Percentiles rank a stretch among this genome's conserved stretches.
Evolutionary conservation across 2,113 vertebrate genomes (phyloP).

Genomic region (Phylloscopus trochilus): DNA sequence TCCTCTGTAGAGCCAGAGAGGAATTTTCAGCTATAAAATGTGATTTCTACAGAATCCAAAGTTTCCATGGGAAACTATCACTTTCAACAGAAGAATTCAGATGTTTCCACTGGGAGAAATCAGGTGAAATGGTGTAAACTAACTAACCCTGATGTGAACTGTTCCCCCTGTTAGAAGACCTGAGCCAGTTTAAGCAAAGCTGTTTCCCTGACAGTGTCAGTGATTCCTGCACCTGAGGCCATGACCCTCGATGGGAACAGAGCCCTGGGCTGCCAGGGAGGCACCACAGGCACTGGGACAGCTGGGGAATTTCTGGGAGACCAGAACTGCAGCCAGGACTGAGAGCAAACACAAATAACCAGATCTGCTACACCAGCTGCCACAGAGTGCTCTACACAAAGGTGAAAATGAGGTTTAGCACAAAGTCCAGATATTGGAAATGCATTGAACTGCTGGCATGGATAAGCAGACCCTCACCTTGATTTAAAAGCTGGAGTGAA

Average conservation of each 20-base stretch:
- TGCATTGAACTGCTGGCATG: not conserved
- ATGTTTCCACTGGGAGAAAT: not conserved
- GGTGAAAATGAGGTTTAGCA: not conserved
- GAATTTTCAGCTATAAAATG: not conserved
- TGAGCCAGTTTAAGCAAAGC: not conserved
- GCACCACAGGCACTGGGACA: not conserved
- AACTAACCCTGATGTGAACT: not conserved
- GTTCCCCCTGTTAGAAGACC: not conserved
- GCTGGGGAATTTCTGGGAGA: not conserved
- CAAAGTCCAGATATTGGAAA: not conserved
- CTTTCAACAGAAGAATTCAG: not conserved
- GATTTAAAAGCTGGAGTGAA: not conserved
- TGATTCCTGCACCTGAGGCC: not conserved
- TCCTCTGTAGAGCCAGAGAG: not conserved
- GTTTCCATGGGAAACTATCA: not conserved
- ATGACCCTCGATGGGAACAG: fast-evolving
- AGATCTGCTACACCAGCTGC: not conserved
- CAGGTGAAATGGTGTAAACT: not conserved
- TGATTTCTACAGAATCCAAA: not conserved
- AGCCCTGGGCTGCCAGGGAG: not conserved
- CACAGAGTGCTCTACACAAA: not conserved
- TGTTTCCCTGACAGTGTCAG: not conserved
- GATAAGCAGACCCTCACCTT: not conserved
- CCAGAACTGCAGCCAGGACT: not conserved
- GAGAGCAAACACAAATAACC: not conserved